Conservation (phyloP, 2,888 invertebrate genomes). For the Hyppa rectilinea region DNA sequence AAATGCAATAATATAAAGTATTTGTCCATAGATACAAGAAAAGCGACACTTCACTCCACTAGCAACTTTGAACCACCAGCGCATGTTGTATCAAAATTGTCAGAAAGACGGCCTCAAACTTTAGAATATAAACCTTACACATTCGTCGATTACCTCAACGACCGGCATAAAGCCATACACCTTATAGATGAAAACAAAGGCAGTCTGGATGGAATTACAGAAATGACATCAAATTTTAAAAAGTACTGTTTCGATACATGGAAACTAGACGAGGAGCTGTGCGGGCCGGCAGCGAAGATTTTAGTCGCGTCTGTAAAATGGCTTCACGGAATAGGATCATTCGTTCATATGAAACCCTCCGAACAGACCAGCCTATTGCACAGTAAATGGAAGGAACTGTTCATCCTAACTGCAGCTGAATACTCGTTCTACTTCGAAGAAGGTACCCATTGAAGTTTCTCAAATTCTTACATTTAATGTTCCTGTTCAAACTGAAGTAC, state of each 20-base stretch:
- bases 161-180: conserved; percentile 64
- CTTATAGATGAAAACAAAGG: conserved; percentile 65
- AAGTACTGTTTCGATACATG: conserved; percentile 73
- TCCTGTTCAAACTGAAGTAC: background rate
- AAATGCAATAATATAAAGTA: conserved; percentile 12
- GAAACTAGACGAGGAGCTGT: conserved; percentile 85
- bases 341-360: conserved; percentile 91
- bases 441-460: conserved; percentile 83
- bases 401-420: conserved; percentile 95
- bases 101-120: conserved; percentile 57
- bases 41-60: conserved; percentile 64
- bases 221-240: conserved; percentile 60
- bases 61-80: conserved; percentile 77
- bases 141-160: conserved; percentile 63
- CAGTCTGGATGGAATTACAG: conserved; percentile 53
- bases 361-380: conserved; percentile 94
- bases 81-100: conserved; percentile 75
- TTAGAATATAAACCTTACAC: conserved; percentile 55
- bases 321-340: conserved; percentile 94
- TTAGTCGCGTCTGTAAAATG: conserved; percentile 95
- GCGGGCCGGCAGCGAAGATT: conserved; percentile 94
- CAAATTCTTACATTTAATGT: background rate
- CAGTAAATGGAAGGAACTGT: conserved; percentile 96
- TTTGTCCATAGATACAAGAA: conserved; percentile 68
- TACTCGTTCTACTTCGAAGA: conserved; percentile 94